phyloP scores from a whole-genome alignment of 2,113 vertebrate species.

The Mugil cephalus region DNA sequence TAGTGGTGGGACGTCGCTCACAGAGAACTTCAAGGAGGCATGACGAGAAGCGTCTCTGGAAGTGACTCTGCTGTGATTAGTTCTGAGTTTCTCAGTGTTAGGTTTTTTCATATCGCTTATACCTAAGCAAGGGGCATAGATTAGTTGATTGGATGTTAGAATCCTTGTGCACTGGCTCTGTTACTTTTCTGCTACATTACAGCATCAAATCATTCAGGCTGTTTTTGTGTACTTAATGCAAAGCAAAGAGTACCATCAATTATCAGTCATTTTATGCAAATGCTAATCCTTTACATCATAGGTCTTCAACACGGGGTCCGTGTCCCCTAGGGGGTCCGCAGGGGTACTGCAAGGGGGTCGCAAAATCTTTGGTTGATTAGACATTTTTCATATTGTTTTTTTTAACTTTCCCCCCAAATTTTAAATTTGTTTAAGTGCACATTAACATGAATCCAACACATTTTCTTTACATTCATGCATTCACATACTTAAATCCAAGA shows the following conservation, averaged over 20 bases:
- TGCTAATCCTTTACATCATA: too few species aligned
- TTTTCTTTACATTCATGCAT: too few species aligned
- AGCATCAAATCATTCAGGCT: not conserved
- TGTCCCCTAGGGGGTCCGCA: too few species aligned
- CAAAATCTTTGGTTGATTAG: too few species aligned
- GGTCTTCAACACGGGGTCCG: too few species aligned
- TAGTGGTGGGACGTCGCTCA: conserved; percentile 43
- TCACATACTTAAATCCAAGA: too few species aligned
- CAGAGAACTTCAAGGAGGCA: conserved; percentile 38
- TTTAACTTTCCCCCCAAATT: too few species aligned
- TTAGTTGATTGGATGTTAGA: conserved; percentile 3
- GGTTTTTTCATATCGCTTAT: not conserved
- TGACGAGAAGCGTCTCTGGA: conserved; percentile 30
- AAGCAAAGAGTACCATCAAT: not conserved
- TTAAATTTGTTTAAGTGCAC: too few species aligned
- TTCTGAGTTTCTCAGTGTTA: not conserved
- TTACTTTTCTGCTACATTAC: not conserved
- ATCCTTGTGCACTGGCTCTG: not conserved
- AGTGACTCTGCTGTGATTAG: conserved; percentile 33
- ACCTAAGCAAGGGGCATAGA: not conserved
- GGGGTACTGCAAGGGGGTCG: too few species aligned
- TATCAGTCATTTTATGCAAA: too few species aligned
- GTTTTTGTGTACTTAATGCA: not conserved
- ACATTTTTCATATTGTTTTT: too few species aligned
- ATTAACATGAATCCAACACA: too few species aligned